A percentile compares a stretch with the other conserved stretches of the same genome.
phyloP scores from a whole-genome alignment of 2,113 vertebrate genomes.

The Tauraco erythrolophus region DNA sequence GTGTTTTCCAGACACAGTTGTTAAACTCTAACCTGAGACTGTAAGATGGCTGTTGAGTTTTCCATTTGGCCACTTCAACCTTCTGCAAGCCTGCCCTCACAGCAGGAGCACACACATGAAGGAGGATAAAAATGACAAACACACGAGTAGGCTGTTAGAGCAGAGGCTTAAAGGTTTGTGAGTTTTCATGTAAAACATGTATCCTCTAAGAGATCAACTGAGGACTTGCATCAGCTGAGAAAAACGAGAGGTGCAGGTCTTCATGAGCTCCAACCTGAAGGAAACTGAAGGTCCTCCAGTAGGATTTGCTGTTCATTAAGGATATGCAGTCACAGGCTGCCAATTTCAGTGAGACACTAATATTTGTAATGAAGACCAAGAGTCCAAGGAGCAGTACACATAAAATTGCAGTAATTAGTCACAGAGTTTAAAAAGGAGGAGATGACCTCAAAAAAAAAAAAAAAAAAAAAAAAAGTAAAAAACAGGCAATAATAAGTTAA shows the following conservation, averaged over 20 bases:
- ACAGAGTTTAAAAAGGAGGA: neutral
- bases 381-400: neutral
- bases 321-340: neutral
- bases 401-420: neutral
- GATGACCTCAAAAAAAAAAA: neutral
- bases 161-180: neutral
- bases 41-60: neutral
- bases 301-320: neutral
- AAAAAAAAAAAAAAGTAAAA: neutral
- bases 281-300: neutral
- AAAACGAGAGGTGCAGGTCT: neutral
- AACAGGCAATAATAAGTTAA: neutral
- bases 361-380: neutral
- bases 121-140: neutral
- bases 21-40: neutral
- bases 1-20: neutral
- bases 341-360: neutral
- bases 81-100: neutral
- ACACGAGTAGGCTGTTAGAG: neutral
- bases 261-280: neutral
- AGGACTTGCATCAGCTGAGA: neutral
- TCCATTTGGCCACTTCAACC: neutral
- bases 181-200: neutral
- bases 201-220: neutral
- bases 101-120: rapidly evolving